These are phyloP conservation scores for Ephydatia muelleri DNA, from an alignment of 37 sponge, comb jelly and placozoan genomes.

Conservation along the genomic window DNA sequence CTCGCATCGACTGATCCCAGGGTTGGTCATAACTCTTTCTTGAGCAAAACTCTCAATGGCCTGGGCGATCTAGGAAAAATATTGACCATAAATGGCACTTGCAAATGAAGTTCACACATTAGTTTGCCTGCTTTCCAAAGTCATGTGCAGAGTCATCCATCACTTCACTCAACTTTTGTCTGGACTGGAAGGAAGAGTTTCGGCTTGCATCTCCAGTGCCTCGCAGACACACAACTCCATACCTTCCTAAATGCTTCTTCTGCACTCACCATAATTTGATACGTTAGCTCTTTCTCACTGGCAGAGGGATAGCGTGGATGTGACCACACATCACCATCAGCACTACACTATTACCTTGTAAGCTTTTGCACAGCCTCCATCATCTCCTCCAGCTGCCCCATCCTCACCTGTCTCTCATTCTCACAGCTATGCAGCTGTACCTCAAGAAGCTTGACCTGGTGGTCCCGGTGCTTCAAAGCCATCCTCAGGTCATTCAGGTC, in stretches of 20 bases:
- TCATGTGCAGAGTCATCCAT: background rate
- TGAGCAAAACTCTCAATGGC: background rate
- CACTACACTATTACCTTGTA: background rate
- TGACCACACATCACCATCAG: background rate
- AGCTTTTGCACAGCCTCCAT: background rate
- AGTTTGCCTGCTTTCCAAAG: background rate
- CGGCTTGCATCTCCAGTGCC: background rate
- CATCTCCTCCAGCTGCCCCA: slow-evolving; percentile 21
- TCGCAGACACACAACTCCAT: background rate
- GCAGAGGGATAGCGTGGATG: background rate
- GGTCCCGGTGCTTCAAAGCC: slow-evolving; percentile 5
- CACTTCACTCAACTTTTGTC: background rate
- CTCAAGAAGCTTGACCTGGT: background rate
- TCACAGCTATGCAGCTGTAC: slow-evolving; percentile 3
- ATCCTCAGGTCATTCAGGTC: slow-evolving; percentile 10
- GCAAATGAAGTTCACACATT: background rate
- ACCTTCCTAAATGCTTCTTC: slow-evolving; percentile 3
- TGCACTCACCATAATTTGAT: background rate
- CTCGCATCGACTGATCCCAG: background rate
- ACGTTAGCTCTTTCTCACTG: slow-evolving; percentile 8
- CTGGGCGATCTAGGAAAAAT: background rate
- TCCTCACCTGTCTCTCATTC: background rate
- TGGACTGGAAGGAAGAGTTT: background rate
- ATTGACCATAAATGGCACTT: background rate
- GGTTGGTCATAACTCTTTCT: background rate